phyloP scores from a whole-genome alignment of 2,797 vertebrate genomes.

The Mycteria americana region DNA sequence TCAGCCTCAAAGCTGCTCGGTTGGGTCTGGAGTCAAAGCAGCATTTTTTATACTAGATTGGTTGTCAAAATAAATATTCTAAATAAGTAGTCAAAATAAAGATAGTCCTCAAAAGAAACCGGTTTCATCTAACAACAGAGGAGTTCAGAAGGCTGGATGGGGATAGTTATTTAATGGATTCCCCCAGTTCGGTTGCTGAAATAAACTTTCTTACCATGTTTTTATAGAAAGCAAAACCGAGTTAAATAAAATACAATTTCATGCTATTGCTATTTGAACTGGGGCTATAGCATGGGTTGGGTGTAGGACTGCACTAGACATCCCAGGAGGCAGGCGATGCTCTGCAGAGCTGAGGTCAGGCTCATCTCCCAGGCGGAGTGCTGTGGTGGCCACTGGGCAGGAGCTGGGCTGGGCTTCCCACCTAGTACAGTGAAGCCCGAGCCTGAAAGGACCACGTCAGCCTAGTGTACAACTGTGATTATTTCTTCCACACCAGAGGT shows the following conservation, averaged over 20 bases:
- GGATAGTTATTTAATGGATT: background rate
- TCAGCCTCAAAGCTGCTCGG: background rate
- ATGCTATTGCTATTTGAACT: background rate
- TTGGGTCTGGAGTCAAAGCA: background rate
- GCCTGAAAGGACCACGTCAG: background rate
- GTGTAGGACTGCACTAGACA: background rate
- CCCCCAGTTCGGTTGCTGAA: background rate
- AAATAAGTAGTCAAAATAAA: background rate
- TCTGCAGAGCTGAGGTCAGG: background rate
- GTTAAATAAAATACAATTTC: background rate
- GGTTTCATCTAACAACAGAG: background rate
- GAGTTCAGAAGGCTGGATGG: background rate
- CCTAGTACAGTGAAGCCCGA: background rate
- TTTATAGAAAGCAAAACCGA: background rate
- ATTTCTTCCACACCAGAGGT: background rate
- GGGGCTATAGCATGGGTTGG: background rate
- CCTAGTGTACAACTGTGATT: background rate
- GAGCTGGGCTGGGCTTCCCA: background rate
- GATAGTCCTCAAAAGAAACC: background rate
- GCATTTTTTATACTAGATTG: background rate
- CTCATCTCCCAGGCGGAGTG: background rate
- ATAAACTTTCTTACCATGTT: background rate
- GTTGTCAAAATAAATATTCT: background rate
- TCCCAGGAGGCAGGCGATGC: background rate
- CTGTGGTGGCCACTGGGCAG: background rate